These are phyloP conservation scores for Thalassaphorura encarpata DNA, from an alignment of 1,140 invertebrate species.

Conservation along the genomic window DNA sequence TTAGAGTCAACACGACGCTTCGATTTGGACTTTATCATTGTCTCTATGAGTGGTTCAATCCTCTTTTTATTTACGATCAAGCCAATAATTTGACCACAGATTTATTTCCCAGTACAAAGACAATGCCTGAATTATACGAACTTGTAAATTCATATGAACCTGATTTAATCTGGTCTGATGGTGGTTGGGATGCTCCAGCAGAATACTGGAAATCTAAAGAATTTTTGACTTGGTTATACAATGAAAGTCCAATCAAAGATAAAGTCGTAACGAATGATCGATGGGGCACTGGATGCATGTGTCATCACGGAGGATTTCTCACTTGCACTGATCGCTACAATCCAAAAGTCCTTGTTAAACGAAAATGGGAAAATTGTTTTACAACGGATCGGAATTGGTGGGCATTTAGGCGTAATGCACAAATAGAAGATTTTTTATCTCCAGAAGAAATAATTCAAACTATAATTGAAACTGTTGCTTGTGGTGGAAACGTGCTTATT, in stretches of 20 bases:
- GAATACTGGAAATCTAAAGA: slow-evolving; percentile 47
- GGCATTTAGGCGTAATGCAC: slow-evolving; percentile 42
- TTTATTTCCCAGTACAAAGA: slow-evolving; percentile 34
- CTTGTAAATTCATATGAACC: slow-evolving; percentile 60
- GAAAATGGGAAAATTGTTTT: slow-evolving; percentile 46
- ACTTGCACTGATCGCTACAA: slow-evolving; percentile 69
- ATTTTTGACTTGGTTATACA: slow-evolving; percentile 87
- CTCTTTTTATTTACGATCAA: slow-evolving; percentile 5
- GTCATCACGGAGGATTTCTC: slow-evolving; percentile 77
- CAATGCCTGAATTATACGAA: slow-evolving; percentile 35
- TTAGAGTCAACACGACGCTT: slow-evolving; percentile 37
- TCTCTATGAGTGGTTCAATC: slow-evolving; percentile 46
- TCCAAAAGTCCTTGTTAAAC: slow-evolving; percentile 51
- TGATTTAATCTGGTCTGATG: slow-evolving; percentile 88
- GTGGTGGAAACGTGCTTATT: slow-evolving; percentile 41
- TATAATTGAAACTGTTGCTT: slow-evolving; percentile 11
- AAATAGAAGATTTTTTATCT: slow-evolving; percentile 38
- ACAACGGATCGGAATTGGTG: slow-evolving; percentile 48
- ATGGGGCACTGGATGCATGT: slow-evolving; percentile 66
- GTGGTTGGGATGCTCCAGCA: slow-evolving; percentile 61
- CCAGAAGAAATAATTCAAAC: slow-evolving; percentile 40
- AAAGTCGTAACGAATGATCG: slow-evolving; percentile 78
- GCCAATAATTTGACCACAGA: slow-evolving; percentile 38
- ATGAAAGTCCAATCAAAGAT: slow-evolving; percentile 83
- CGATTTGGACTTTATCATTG: slow-evolving; percentile 45